Evolutionary conservation across 2,888 invertebrate species (phyloP), one percentile per base, ranked within the genome.

Genomic region (Beris chalybata): DNA sequence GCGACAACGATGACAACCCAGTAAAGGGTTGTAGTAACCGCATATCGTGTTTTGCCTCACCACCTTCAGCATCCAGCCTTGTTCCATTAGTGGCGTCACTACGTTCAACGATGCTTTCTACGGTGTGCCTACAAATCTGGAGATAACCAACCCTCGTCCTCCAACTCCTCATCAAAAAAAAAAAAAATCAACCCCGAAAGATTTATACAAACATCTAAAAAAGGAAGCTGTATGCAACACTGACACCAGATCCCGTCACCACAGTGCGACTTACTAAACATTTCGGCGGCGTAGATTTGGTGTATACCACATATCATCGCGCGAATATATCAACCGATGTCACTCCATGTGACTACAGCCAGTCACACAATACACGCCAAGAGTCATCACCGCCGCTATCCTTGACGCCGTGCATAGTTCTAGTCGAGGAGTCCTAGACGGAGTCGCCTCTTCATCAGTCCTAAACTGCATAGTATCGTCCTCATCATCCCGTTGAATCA

Each of bases 141-240:
- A 61, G 38, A 38, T 38, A 38, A 38, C 38, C 38, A 38, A 4
- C 38, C 9, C 38, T 38, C 38, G 22, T 22, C 38, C 5, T 38
- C 38, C 38, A 38, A 38, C 3, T 61, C 61, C 52, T 50, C 38
- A 38, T 50, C 50, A 52, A 50, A 61, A 61, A 32, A 61, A 59
- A 61, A 61, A 61, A 48, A 50, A 30, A 47, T 9, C 7, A 59
- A 15, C 30, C 4, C 61, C 22, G 38, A 61, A 50, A 43, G 61
- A 61, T 61, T 61, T 61, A 61, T 61, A 43, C 61, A 52, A 61
- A 61, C 61, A 61, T 61, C 50, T 52, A 61, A 61, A 61, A 61
- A 61, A 61, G 7, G 15, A 38, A 61, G 50, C 50, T 50, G 50
- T 50, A 61, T 61, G 61, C 61, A 61, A 61, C 61, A 29, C 22